Evolutionary conservation across 2,797 vertebrate genomes (phyloP).

Genomic region (Lagorchestes hirsutus): DNA sequence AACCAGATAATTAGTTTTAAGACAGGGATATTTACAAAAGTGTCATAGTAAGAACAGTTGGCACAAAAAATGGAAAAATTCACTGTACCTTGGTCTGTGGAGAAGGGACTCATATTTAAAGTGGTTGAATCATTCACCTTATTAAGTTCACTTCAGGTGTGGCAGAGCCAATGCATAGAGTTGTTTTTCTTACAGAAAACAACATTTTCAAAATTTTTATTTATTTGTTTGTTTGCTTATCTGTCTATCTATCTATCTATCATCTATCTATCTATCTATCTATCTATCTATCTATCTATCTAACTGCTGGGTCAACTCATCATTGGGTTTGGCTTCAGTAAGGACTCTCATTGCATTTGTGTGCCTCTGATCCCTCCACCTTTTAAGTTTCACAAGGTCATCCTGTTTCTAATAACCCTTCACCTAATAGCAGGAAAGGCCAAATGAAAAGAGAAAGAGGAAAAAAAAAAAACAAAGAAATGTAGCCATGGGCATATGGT

Average conservation of each 20-base stretch:
- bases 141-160: not conserved
- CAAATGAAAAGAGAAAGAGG: not conserved
- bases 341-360: not conserved
- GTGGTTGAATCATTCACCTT: not conserved
- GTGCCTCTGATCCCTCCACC: not conserved
- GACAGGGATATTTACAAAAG: not conserved
- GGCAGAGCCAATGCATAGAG: not conserved
- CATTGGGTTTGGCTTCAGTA: not conserved
- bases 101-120: not conserved
- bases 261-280: too few species aligned
- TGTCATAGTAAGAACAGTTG: not conserved
- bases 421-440: not conserved
- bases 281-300: too few species aligned
- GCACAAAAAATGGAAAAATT: not conserved
- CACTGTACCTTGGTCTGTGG: not conserved
- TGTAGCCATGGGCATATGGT: too few species aligned
- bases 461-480: too few species aligned
- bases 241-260: too few species aligned
- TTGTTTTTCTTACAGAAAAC: not conserved
- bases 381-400: not conserved
- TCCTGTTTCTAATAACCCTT: not conserved
- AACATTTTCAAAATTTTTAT: not conserved
- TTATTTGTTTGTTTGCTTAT: too few species aligned
- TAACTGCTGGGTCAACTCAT: not conserved
- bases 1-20: not conserved